Evolutionary conservation across 2,888 invertebrate species (phyloP), one percentile per base, ranked within the genome.

Genomic region (Capitulum mitella): DNA sequence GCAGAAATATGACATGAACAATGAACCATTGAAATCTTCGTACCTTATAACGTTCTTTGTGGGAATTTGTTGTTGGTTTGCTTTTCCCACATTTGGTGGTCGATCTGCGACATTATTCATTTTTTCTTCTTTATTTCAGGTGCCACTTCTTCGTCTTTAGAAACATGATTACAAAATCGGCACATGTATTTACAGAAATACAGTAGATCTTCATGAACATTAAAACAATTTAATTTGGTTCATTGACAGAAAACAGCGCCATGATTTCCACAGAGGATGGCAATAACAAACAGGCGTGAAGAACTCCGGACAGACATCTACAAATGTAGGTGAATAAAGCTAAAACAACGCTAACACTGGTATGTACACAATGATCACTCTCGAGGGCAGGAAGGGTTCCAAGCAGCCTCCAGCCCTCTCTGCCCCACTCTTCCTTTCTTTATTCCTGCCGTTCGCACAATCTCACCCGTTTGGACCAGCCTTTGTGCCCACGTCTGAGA

Each of bases 271-370:
- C 37, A 1, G 10, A 34, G 70, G n/a, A 12, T 70, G 70, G 40
- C 37, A n/a, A 22, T 26, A 70, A 40, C 64, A 64, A 64, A 10
- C 34, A 19, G 10, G 34, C 64, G 29, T 64, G 64, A 16, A 34
- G 16, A 64, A 14, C 19, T 29, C 29, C 0, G 29, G 34, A 40
- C 16, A 70, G 26, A 26, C 19, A 40, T 40, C 37, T 10, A 26
- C 8, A 10, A 70, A 70, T 40, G 70, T 37, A 37, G 70, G 70
- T 70, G 70, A 70, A 40, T 40, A 40, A 3, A 70, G 26, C 70
- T 70, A 70, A 70, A 70, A 70, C 70, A 70, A 70, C 12, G 22
- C 70, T 70, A 70, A 12, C 70, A 40, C 26, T 70, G 70, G 70
- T 37, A 40, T 70, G 70, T 26, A 40, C 70, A 70, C 29, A 70